phyloP scores from a whole-genome alignment of 2,797 vertebrate genomes.

The Mormyrops boulengeri region DNA sequence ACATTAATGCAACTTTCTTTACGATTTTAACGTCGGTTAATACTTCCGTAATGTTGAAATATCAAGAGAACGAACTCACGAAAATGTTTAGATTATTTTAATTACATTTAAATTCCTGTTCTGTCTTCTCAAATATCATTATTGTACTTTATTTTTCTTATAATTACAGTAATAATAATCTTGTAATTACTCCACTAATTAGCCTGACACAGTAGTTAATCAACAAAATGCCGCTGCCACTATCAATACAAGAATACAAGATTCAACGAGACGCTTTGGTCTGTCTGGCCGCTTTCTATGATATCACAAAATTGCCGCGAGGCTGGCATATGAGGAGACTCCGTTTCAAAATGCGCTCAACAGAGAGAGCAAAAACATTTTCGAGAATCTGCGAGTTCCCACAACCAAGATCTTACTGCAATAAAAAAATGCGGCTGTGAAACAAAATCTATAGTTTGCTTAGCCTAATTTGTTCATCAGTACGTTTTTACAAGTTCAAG shows the following conservation, averaged over 20 bases:
- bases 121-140: neutral
- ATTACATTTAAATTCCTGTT: neutral
- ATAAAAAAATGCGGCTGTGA: neutral
- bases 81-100: neutral
- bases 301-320: constrained; percentile 34
- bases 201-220: constrained; percentile 78
- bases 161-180: neutral
- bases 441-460: neutral
- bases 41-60: neutral
- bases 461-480: neutral
- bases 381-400: neutral
- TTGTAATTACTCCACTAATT: constrained; percentile 85
- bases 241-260: constrained; percentile 64
- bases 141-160: neutral
- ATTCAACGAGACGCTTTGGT: constrained; percentile 41
- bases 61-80: neutral
- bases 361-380: neutral
- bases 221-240: constrained; percentile 65
- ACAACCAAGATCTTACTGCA: neutral
- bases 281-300: neutral
- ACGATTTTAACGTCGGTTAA: neutral
- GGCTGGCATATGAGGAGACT: constrained; percentile 18
- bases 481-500: neutral
- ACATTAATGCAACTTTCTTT: neutral
- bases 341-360: neutral